These are phyloP conservation scores for Clanis bilineata DNA, from an alignment of 2,888 invertebrate species.

Conservation along the genomic window DNA sequence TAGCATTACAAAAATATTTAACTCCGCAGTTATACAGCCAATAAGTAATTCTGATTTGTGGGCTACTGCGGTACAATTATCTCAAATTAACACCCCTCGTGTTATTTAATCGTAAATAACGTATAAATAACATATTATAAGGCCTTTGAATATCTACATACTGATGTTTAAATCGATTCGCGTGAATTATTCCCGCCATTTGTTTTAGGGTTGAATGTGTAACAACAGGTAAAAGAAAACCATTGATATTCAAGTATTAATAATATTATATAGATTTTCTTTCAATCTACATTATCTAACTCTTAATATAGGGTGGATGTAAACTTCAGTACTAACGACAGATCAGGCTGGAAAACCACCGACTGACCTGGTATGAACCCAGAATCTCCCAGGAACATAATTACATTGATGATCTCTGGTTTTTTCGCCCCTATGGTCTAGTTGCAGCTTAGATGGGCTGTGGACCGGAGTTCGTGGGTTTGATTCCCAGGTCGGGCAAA, in stretches of 20 bases:
- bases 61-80: slow-evolving; percentile 45
- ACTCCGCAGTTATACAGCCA: neutral
- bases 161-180: slow-evolving; percentile 35
- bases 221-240: neutral
- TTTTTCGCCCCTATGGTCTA: too few species aligned
- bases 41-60: slow-evolving; percentile 38
- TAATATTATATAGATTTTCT: too few species aligned
- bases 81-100: slow-evolving; percentile 47
- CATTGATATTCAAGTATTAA: neutral
- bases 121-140: slow-evolving; percentile 30
- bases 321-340: too few species aligned
- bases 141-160: slow-evolving; percentile 37
- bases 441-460: too few species aligned
- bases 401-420: too few species aligned
- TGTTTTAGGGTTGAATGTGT: slow-evolving; percentile 27
- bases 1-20: neutral
- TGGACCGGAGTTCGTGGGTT: too few species aligned
- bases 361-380: too few species aligned
- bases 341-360: too few species aligned
- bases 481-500: too few species aligned
- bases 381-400: too few species aligned
- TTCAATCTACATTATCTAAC: too few species aligned
- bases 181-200: slow-evolving; percentile 30
- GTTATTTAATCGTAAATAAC: slow-evolving; percentile 39
- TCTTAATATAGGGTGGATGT: too few species aligned